phyloP scores from a whole-genome alignment of 2,113 vertebrate species.

The Lophura nycthemera region DNA sequence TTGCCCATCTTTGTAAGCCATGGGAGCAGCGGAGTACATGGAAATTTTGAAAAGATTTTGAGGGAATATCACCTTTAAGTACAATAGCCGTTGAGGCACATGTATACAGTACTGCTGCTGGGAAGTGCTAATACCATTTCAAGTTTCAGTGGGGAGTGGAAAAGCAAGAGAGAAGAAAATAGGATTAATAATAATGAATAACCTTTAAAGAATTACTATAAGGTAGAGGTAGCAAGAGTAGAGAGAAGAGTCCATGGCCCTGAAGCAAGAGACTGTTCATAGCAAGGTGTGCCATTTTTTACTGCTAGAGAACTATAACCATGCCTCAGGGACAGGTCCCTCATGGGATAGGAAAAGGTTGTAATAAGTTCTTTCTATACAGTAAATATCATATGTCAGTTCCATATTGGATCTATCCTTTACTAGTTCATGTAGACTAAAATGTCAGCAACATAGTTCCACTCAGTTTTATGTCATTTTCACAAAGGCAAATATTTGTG shows the following conservation, averaged over 20 bases:
- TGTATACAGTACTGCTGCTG: neutral
- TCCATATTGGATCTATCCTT: slow-evolving; percentile 19
- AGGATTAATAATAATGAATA: slow-evolving; percentile 32
- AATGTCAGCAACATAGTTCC: slow-evolving; percentile 59
- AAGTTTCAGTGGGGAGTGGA: neutral
- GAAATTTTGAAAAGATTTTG: neutral
- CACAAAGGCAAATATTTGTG: neutral
- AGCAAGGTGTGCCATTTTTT: slow-evolving; percentile 57
- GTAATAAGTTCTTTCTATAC: slow-evolving; percentile 57
- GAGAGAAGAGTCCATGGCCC: slow-evolving; percentile 18
- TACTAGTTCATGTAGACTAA: slow-evolving; percentile 47
- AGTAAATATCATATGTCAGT: slow-evolving; percentile 70
- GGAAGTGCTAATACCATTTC: neutral
- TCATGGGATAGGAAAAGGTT: slow-evolving; percentile 58
- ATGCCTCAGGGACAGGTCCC: slow-evolving; percentile 59
- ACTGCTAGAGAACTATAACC: slow-evolving; percentile 49
- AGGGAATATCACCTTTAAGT: neutral
- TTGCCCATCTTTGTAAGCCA: neutral
- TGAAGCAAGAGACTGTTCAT: neutral
- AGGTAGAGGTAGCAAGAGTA: neutral
- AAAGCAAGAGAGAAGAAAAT: neutral
- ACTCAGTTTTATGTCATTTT: slow-evolving; percentile 29
- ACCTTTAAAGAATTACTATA: slow-evolving; percentile 54
- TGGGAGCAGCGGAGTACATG: neutral
- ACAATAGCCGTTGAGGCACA: neutral